These are phyloP conservation scores for Lepus europaeus DNA, from an alignment of 2,113 vertebrate genomes.

Conservation along the genomic window DNA sequence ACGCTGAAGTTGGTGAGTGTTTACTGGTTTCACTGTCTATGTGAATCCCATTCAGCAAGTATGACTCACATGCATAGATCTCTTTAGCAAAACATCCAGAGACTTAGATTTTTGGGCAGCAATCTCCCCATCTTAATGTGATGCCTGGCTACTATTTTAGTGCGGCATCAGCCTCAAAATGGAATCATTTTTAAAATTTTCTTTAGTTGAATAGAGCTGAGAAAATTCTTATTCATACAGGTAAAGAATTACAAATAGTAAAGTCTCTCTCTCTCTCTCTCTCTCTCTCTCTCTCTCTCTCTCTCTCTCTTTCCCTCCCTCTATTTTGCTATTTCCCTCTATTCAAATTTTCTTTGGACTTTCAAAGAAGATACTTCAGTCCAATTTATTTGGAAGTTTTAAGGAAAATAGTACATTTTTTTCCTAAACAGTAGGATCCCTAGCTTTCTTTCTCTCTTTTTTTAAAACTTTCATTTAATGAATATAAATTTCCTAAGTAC, in stretches of 20 bases:
- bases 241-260: neutral
- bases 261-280: neutral
- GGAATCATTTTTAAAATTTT: neutral
- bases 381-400: neutral
- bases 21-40: neutral
- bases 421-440: neutral
- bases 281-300: neutral
- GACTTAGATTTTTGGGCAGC: neutral
- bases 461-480: no score
- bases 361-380: neutral
- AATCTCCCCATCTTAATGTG: neutral
- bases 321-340: no score
- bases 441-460: neutral
- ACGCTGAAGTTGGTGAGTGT: neutral
- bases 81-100: neutral
- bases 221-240: neutral
- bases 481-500: no score
- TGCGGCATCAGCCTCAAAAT: neutral
- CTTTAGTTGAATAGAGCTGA: neutral
- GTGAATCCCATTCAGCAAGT: neutral
- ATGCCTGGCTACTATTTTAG: neutral
- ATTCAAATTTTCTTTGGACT: neutral
- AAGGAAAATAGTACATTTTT: neutral
- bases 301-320: neutral
- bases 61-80: neutral